phyloP scores from a whole-genome alignment of 2,797 vertebrate species.

The Erithacus rubecula region DNA sequence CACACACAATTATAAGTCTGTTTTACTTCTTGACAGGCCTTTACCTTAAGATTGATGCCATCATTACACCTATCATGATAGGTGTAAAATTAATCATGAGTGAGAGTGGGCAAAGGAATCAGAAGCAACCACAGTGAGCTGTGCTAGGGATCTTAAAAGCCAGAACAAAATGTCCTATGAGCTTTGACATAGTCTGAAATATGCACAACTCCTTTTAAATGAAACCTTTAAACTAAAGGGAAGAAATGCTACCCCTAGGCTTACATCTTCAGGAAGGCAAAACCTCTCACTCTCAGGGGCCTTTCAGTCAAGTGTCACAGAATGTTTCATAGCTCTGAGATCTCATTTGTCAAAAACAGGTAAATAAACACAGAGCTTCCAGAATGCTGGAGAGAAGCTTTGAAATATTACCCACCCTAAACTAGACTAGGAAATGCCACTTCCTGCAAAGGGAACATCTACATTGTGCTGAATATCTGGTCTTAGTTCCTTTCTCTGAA shows the following conservation, averaged over 20 bases:
- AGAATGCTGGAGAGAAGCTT: background rate
- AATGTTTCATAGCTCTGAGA: background rate
- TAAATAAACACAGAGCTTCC: background rate
- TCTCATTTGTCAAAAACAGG: background rate
- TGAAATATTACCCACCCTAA: background rate
- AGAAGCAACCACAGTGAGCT: background rate
- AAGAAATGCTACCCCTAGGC: background rate
- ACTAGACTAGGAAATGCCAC: background rate
- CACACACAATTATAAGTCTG: background rate
- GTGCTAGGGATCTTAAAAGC: background rate
- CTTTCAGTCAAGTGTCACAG: background rate
- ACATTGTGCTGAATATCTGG: background rate
- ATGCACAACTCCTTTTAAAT: background rate
- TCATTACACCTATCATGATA: background rate
- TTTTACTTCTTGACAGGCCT: background rate
- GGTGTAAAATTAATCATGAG: background rate
- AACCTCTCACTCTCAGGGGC: background rate
- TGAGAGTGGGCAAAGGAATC: background rate
- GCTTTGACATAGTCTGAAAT: background rate
- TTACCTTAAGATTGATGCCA: background rate
- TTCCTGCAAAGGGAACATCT: background rate
- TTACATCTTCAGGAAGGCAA: background rate
- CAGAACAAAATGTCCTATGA: background rate
- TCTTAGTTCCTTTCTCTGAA: background rate
- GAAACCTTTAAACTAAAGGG: background rate